Evolutionary conservation across 2,888 invertebrate genomes (phyloP), one percentile per base, ranked within the genome.

Genomic region (Tenthredo notha): DNA sequence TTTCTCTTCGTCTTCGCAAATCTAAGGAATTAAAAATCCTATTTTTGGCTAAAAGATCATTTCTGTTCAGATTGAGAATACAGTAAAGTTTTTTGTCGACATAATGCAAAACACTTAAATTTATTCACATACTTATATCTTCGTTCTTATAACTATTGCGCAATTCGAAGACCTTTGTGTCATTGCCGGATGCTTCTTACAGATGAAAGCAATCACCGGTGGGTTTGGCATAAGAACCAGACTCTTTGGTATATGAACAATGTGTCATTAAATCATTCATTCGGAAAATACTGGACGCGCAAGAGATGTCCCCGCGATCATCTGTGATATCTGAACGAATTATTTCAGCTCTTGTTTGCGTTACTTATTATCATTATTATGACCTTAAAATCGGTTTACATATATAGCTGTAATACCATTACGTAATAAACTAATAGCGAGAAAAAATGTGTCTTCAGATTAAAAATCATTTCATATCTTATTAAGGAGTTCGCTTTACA

Each of bases 191-290:
- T 80, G 80, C 40, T 80, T 80, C 80, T 80, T 80, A 77, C 21
- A 80, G 80, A 80, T 61, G 80, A 80, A 80, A 80, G 80, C 80
- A 80, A 80, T 80, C 80, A 80, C 80, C 80, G 80, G 80, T 80
- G 80, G 80, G 80, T 61, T 80, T 61, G 80, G 80, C 80, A 37
- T 37, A 5, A 61, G 80, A 50, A 61, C 80, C 21, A 40, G 61
- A 61, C 58, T 15, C 61, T 78, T 40, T n/a, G 37, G 40, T 15
- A 47, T 15, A 72, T 3, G 61, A 84, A 88, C 86, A 88, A 86
- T 87, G 78, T 86, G 84, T 85, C 86, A 85, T 88, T 88, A 86
- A 86, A 54, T 77, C 77, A 21, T 74, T 74, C 54, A 61, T 67
- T 75, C 72, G 58, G 54, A 47, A 58, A 80, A 80, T 80, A 80